phyloP scores from a whole-genome alignment of 2,888 invertebrate genomes.

The Aporophyla nigra region DNA sequence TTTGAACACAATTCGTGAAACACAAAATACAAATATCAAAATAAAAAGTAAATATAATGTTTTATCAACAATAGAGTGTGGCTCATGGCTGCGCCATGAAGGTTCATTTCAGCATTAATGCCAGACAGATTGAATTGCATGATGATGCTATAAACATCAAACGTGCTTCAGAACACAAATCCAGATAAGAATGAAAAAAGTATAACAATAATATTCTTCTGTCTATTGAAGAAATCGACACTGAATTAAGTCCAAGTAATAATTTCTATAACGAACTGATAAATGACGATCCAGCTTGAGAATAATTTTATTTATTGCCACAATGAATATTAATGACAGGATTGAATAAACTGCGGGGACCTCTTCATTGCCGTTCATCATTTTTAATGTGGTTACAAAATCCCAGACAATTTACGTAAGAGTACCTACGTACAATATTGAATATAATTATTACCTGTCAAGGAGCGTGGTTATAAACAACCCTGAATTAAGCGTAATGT shows the following conservation, averaged over 20 bases:
- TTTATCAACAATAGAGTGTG: too few relatives aligned
- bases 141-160: not conserved
- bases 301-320: constrained; percentile 24
- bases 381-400: constrained; percentile 29
- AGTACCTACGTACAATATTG: constrained; percentile 6
- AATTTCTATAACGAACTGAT: constrained; percentile 24
- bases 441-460: constrained; percentile 31
- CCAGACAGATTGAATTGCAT: not conserved
- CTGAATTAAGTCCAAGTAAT: not conserved
- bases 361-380: constrained; percentile 38
- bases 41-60: too few relatives aligned
- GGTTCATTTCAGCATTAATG: too few relatives aligned
- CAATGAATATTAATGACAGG: constrained; percentile 21
- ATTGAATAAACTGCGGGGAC: constrained; percentile 20
- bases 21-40: too few relatives aligned
- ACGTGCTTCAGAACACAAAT: not conserved
- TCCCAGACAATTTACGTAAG: not conserved
- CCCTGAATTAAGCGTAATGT: constrained; percentile 36
- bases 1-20: too few relatives aligned
- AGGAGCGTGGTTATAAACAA: constrained; percentile 31
- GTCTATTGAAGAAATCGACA: not conserved
- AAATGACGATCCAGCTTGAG: constrained; percentile 15
- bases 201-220: not conserved
- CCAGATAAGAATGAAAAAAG: not conserved
- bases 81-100: too few relatives aligned